Evolutionary conservation across 2,113 vertebrate species (phyloP).

Genomic region (Oncorhynchus masou): DNA sequence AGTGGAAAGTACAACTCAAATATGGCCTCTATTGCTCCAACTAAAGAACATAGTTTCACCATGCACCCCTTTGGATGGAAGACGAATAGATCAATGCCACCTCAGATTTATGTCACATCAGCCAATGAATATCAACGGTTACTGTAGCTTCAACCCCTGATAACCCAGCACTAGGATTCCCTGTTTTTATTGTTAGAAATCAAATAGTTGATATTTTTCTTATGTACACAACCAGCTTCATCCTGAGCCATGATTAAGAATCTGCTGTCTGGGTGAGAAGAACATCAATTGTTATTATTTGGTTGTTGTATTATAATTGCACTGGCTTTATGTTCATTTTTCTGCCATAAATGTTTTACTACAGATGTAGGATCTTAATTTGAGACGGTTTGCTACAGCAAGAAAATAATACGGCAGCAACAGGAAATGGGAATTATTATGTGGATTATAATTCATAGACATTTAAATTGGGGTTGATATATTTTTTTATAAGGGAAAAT

Average conservation of each 20-base stretch:
- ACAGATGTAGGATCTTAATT: not conserved
- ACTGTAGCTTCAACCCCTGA: not conserved
- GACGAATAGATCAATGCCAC: no score
- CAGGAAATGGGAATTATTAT: no score
- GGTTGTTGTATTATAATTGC: constrained; percentile 47
- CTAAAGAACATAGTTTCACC: not conserved
- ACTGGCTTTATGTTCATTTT: constrained; percentile 47
- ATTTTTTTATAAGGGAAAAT: no score
- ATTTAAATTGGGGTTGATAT: no score
- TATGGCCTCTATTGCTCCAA: not conserved
- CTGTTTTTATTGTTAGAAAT: not conserved
- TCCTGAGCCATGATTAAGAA: constrained; percentile 51
- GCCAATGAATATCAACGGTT: not conserved
- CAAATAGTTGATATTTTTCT: not conserved
- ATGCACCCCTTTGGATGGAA: no score
- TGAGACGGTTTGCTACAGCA: no score
- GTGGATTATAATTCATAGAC: no score
- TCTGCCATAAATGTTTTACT: constrained; percentile 24
- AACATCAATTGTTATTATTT: constrained; percentile 51
- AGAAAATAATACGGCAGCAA: no score
- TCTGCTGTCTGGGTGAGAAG: constrained; percentile 5
- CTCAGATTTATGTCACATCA: no score
- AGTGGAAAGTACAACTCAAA: not conserved
- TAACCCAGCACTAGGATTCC: not conserved
- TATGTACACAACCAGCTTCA: constrained; percentile 12